These are phyloP conservation scores for Sylvilagus floridanus DNA, from an alignment of 2,797 vertebrate species.

Conservation along the genomic window DNA sequence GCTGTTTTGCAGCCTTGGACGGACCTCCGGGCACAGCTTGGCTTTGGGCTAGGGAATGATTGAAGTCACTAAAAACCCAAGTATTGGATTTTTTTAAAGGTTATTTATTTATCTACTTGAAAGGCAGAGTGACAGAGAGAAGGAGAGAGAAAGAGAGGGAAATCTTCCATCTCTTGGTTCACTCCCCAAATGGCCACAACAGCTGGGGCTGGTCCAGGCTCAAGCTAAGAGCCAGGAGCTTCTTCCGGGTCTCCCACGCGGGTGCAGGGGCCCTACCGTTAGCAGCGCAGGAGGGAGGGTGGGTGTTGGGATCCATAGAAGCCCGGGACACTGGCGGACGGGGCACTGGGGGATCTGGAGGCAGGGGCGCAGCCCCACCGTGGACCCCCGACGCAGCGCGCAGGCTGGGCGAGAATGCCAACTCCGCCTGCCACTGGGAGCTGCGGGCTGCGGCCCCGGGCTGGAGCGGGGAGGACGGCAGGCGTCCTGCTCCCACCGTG, in stretches of 20 bases:
- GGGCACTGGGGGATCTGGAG: not conserved
- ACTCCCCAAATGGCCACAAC: too few species aligned
- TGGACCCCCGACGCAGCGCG: too few species aligned
- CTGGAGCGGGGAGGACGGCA: too few species aligned
- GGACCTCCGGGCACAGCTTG: not conserved
- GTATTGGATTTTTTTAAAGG: too few species aligned
- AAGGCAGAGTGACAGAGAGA: too few species aligned
- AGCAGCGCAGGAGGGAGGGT: not conserved
- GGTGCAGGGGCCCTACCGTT: not conserved
- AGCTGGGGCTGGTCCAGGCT: not conserved
- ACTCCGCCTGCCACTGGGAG: not conserved
- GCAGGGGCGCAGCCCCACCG: too few species aligned
- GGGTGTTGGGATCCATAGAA: not conserved
- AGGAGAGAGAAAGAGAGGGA: too few species aligned
- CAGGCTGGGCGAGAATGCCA: not conserved
- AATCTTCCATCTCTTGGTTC: too few species aligned
- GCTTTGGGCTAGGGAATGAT: not conserved
- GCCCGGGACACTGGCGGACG: not conserved
- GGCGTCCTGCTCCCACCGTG: fast-evolving
- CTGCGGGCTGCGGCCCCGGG: not conserved
- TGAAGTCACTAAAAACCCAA: not conserved
- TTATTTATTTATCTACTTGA: too few species aligned
- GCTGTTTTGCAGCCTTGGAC: not conserved
- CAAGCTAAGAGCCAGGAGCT: too few species aligned
- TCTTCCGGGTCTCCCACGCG: too few species aligned